Evolutionary conservation across 2,113 vertebrate species (phyloP), one percentile per base, ranked within the genome.

Genomic region (Sisor rabdophorus): DNA sequence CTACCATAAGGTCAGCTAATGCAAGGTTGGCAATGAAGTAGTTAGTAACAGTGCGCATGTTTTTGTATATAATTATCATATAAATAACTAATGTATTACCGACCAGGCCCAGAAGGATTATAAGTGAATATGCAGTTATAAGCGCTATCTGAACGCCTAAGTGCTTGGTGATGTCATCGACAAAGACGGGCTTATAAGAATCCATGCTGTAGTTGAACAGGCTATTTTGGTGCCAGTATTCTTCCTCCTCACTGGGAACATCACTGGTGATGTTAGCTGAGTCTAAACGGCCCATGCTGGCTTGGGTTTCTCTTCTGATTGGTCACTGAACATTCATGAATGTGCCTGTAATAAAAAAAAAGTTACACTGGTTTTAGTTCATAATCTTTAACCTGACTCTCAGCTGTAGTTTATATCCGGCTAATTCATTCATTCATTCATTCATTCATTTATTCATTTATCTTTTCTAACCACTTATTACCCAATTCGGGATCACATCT

Each of bases 1-100:
- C 91, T 85, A 97, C 92, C 88, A 97, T 91, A 70, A 97, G 91
- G 80, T 97, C 95, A 6, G 95, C 95, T 83, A 97, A 80, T 17
- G 95, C 95, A 85, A 97, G 86, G 87, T 97, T 97, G 26, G 94
- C 95, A 36, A 97, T 97, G 89, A 97, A 97, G 87, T 93, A 95
- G 86, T 97, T 97, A 73, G 95, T 97, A 60, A 97, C 95, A 0
- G 95, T 96, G 73, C 94, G 92, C 95, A 97, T 97, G 81, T 92
- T 95, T 79, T 89, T 93, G 88, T 94, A 95, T 76, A 91, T 93
- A 78, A 95, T 84, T 32, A 97, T 95, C 88, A 93, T 94, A 80
- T 95, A 94, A 80, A 96, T 92, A 22, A 97, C 95, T 10, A 97
- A 87, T 30, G 92, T 87, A 60, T 97, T 97, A 3, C 95, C 95